phyloP scores from a whole-genome alignment of 2,888 invertebrate genomes.

The Prenolepis imparis region DNA sequence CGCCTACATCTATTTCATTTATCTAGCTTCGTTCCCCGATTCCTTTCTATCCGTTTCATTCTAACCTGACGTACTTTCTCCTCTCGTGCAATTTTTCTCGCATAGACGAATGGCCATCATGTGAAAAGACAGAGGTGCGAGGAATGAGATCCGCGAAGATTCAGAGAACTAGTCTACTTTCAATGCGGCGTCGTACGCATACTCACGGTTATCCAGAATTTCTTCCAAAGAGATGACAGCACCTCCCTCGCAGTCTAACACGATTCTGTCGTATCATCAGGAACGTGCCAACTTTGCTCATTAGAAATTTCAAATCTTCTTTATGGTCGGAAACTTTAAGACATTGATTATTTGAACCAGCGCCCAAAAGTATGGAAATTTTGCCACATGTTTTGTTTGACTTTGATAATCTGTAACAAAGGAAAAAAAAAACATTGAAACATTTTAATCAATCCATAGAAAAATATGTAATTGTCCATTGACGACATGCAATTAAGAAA shows the following conservation, averaged over 20 bases:
- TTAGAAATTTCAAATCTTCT: neutral
- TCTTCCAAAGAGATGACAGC: neutral
- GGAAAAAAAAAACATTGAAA: neutral
- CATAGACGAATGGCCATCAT: slow-evolving; percentile 8
- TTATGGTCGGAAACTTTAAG: neutral
- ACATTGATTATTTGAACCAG: neutral
- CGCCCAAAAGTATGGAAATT: neutral
- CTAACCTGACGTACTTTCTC: slow-evolving; percentile 12
- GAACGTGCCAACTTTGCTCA: slow-evolving; percentile 13
- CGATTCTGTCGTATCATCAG: slow-evolving; percentile 25
- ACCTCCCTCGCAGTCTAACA: slow-evolving; percentile 17
- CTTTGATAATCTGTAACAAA: neutral
- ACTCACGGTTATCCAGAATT: slow-evolving; percentile 15
- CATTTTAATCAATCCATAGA: neutral
- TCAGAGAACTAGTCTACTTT: slow-evolving; percentile 11
- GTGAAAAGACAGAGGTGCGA: neutral
- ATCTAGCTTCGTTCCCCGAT: slow-evolving; percentile 26
- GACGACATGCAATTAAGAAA: neutral
- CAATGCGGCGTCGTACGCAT: slow-evolving; percentile 1
- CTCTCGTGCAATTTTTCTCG: slow-evolving; percentile 44
- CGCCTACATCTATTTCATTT: slow-evolving; percentile 48
- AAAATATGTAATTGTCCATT: neutral
- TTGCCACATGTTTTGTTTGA: neutral
- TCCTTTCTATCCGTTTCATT: slow-evolving; percentile 51
- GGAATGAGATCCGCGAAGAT: neutral